These are phyloP conservation scores for Ictalurus punctatus DNA, from an alignment of 2,113 vertebrate species.

Conservation along the genomic window DNA sequence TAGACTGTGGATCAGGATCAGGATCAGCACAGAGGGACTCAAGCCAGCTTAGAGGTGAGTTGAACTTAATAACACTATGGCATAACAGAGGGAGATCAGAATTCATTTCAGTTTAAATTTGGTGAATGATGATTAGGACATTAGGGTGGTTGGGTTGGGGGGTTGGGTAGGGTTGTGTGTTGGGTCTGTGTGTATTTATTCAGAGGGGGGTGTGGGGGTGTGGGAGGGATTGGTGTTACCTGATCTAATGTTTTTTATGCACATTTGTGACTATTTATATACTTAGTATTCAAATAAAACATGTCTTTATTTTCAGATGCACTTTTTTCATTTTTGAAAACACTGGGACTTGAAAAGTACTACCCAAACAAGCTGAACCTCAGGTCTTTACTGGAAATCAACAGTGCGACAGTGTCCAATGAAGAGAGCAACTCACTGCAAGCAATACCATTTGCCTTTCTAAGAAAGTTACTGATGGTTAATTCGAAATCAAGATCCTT, in stretches of 20 bases:
- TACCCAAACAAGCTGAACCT: slow-evolving; percentile 61
- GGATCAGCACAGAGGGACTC: neutral
- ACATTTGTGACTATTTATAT: neutral
- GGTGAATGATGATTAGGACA: neutral
- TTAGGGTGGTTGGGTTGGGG: neutral
- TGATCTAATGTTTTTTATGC: neutral
- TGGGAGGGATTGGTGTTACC: too few relatives aligned
- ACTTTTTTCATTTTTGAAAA: neutral
- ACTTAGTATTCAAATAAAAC: neutral
- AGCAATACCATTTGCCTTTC: slow-evolving; percentile 56
- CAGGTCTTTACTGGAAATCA: slow-evolving; percentile 55
- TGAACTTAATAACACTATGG: neutral
- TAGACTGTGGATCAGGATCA: neutral
- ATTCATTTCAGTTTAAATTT: neutral
- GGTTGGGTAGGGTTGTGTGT: too few relatives aligned
- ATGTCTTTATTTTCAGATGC: neutral
- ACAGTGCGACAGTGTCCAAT: slow-evolving; percentile 32
- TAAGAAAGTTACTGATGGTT: slow-evolving; percentile 56
- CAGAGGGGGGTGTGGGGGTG: too few relatives aligned
- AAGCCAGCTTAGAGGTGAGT: neutral
- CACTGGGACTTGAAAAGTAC: slow-evolving; percentile 48
- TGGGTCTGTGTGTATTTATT: too few relatives aligned
- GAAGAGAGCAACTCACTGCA: neutral
- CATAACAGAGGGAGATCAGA: neutral
- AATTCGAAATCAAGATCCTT: slow-evolving; percentile 53